Conservation (phyloP, 1,140 invertebrate species). For the Onthophagus taurus region DNA sequence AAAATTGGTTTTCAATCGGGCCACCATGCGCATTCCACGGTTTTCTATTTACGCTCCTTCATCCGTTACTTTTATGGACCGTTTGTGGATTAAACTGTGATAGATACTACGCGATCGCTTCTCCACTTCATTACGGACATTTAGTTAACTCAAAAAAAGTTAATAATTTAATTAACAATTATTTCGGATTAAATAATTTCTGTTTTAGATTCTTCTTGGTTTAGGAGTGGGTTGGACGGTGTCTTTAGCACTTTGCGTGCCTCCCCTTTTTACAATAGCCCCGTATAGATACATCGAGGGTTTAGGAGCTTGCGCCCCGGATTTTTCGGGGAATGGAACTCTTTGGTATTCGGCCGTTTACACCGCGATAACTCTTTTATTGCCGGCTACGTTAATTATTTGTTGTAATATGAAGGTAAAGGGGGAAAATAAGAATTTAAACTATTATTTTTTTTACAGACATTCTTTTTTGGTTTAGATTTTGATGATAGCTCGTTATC, state of each 20-base stretch:
- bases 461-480: slow-evolving; percentile 41
- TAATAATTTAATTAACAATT: slow-evolving; percentile 7
- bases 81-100: slow-evolving; percentile 71
- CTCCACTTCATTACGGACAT: slow-evolving; percentile 64
- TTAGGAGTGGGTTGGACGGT: slow-evolving; percentile 44
- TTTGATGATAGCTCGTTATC: slow-evolving; percentile 68
- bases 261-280: slow-evolving; percentile 40
- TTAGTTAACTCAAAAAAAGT: slow-evolving; percentile 59
- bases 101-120: slow-evolving; percentile 66
- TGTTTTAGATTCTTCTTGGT: slow-evolving; percentile 43
- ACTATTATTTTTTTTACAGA: neutral
- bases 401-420: slow-evolving; percentile 58
- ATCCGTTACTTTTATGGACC: slow-evolving; percentile 68
- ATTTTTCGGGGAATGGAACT: slow-evolving; percentile 50
- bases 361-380: slow-evolving; percentile 50
- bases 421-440: neutral
- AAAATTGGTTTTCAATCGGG: slow-evolving; percentile 41
- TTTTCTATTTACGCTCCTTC: slow-evolving; percentile 57
- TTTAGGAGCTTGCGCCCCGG: slow-evolving; percentile 53
- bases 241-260: slow-evolving; percentile 35
- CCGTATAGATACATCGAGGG: slow-evolving; percentile 45
- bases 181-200: neutral
- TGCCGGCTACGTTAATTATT: slow-evolving; percentile 59
- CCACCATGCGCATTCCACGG: slow-evolving; percentile 51
- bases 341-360: slow-evolving; percentile 55